phyloP scores from a whole-genome alignment of 2,888 invertebrate species.

The Galeopsomyia nigrocyanea region DNA sequence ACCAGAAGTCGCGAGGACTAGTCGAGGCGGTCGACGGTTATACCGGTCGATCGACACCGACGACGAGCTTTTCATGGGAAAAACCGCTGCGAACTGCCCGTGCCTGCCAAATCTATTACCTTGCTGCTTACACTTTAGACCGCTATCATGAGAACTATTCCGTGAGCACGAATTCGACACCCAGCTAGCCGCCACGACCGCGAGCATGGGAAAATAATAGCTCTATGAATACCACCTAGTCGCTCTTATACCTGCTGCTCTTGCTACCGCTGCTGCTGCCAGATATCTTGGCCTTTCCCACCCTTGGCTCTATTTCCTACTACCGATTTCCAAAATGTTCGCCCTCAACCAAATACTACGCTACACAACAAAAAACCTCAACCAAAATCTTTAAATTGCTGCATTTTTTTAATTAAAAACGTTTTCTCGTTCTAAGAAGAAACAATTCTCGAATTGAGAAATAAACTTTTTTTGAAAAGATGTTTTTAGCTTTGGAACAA shows the following conservation, averaged over 20 bases:
- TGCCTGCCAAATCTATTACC: not conserved
- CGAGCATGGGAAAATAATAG: conserved; percentile 41
- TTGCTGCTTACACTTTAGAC: not conserved
- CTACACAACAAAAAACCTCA: no score
- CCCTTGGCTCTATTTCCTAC: conserved; percentile 32
- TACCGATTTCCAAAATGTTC: conserved; percentile 37
- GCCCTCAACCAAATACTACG: not conserved
- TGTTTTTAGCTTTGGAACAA: no score
- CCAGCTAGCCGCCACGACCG: not conserved
- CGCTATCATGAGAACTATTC: conserved; percentile 11
- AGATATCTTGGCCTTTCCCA: no score
- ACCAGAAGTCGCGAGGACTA: no score
- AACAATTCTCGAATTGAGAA: no score
- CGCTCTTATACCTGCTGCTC: not conserved
- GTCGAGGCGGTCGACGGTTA: no score
- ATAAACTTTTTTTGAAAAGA: no score
- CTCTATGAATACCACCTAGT: not conserved
- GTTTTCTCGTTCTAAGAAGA: no score
- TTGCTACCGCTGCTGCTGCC: no score
- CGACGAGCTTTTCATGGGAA: conserved; percentile 63
- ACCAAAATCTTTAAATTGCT: no score
- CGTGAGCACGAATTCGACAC: conserved; percentile 28
- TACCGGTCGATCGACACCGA: not conserved
- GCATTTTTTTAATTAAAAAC: no score
- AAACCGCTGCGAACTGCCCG: conserved; percentile 26